phyloP scores from a whole-genome alignment of 2,888 invertebrate genomes.

The Macaria liturata region DNA sequence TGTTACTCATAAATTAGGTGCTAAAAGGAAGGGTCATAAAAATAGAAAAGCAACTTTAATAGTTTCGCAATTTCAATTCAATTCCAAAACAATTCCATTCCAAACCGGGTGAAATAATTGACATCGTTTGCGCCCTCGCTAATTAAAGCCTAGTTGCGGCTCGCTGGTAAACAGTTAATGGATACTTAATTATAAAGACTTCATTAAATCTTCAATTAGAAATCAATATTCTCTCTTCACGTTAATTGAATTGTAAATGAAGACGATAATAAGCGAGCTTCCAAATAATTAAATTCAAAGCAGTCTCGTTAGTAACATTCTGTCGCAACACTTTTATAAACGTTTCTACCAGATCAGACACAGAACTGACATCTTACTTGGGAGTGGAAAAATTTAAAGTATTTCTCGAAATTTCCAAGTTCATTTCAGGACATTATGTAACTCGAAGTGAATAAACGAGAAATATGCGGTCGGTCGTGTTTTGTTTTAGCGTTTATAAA shows the following conservation, averaged over 20 bases:
- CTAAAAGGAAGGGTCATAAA: too few species aligned
- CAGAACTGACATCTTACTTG: constrained; percentile 28
- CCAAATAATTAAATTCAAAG: too few species aligned
- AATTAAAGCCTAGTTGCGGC: constrained; percentile 39
- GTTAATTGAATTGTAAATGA: neutral
- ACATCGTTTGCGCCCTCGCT: constrained; percentile 38
- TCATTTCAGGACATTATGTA: constrained; percentile 57
- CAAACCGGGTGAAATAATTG: constrained; percentile 39
- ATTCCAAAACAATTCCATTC: constrained; percentile 13
- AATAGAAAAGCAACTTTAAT: too few species aligned
- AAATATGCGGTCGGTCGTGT: constrained; percentile 65
- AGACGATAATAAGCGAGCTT: too few species aligned
- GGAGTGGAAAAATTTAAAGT: constrained; percentile 48
- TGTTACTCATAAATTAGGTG: too few species aligned
- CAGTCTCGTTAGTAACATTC: neutral
- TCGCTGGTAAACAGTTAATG: constrained; percentile 39
- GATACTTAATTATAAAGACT: constrained; percentile 17
- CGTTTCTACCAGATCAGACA: neutral
- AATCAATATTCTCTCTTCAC: neutral
- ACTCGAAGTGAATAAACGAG: constrained; percentile 63
- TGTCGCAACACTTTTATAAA: too few species aligned
- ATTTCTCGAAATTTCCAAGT: constrained; percentile 53
- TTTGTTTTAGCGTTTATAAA: constrained; percentile 73
- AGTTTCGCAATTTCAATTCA: constrained; percentile 1
- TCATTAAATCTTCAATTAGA: constrained; percentile 3